Evolutionary conservation across 64 coral and sea anemone genomes (phyloP).

Genomic region (Astreopora myriophthalma): DNA sequence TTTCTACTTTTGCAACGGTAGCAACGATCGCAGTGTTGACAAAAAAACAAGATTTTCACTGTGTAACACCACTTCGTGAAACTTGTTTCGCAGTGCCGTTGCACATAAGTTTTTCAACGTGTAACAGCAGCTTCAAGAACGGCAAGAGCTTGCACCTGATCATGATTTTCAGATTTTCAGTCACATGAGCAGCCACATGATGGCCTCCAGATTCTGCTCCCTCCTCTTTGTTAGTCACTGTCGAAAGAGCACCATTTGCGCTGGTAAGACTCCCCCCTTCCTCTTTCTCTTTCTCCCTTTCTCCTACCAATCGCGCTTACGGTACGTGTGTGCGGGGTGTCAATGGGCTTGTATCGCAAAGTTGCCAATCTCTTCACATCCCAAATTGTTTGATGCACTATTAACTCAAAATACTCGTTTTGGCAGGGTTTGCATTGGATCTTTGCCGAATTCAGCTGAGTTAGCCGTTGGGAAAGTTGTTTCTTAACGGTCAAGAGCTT

Average conservation of each 20-base stretch:
- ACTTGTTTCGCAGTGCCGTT: too few relatives aligned
- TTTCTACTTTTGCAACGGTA: too few relatives aligned
- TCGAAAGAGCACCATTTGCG: background rate
- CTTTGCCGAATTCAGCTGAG: slow-evolving; percentile 8
- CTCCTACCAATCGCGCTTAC: background rate
- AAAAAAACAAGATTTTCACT: too few relatives aligned
- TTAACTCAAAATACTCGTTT: background rate
- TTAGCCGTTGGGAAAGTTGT: slow-evolving; percentile 3
- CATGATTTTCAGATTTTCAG: background rate
- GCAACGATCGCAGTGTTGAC: too few relatives aligned
- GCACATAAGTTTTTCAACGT: too few relatives aligned
- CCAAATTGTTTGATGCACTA: background rate
- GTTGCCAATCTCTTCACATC: background rate
- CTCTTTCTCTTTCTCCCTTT: too few relatives aligned
- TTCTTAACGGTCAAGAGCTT: slow-evolving; percentile 10
- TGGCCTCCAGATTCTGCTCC: background rate
- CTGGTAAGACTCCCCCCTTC: background rate
- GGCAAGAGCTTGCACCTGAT: background rate
- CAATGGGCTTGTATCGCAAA: background rate
- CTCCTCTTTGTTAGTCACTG: background rate
- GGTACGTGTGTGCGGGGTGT: background rate
- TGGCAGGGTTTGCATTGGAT: slow-evolving; percentile 4
- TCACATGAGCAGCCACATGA: background rate
- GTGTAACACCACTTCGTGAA: too few relatives aligned
- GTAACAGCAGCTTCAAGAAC: too few relatives aligned